These are phyloP conservation scores for Apamea sordens DNA, from an alignment of 2,888 invertebrate genomes.

Conservation along the genomic window DNA sequence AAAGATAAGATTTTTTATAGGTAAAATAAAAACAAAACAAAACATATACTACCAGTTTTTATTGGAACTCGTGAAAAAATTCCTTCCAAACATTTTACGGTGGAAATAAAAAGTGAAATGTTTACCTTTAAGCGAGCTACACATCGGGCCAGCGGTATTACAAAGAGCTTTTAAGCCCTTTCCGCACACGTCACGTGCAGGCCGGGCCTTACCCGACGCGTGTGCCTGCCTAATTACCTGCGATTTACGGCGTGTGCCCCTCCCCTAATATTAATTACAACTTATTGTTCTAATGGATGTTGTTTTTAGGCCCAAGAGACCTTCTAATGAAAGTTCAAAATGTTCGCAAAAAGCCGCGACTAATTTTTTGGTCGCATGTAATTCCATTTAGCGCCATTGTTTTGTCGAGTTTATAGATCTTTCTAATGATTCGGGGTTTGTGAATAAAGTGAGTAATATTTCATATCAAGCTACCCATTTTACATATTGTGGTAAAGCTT, in stretches of 20 bases:
- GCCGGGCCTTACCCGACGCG: constrained; percentile 68
- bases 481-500: background rate
- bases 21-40: constrained; percentile 59
- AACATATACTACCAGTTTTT: constrained; percentile 58
- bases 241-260: constrained; percentile 80
- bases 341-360: constrained; percentile 60
- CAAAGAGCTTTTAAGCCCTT: constrained; percentile 82
- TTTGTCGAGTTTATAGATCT: constrained; percentile 10
- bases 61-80: constrained; percentile 65
- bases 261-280: constrained; percentile 81
- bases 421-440: constrained; percentile 16
- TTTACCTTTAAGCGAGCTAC: constrained; percentile 75
- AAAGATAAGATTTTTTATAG: constrained; percentile 63
- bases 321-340: constrained; percentile 67
- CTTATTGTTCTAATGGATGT: constrained; percentile 74
- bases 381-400: constrained; percentile 40
- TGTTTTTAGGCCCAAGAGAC: constrained; percentile 64
- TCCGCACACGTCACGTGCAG: constrained; percentile 80
- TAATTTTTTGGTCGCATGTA: constrained; percentile 58
- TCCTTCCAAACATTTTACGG: constrained; percentile 59
- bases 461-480: background rate
- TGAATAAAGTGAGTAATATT: constrained; percentile 15
- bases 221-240: constrained; percentile 83
- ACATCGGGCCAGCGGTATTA: constrained; percentile 68
- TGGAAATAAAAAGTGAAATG: constrained; percentile 69